Base-by-base conservation (phyloP, 2,113 vertebrate species). In the Sakesphorus luctuosus region DNA sequence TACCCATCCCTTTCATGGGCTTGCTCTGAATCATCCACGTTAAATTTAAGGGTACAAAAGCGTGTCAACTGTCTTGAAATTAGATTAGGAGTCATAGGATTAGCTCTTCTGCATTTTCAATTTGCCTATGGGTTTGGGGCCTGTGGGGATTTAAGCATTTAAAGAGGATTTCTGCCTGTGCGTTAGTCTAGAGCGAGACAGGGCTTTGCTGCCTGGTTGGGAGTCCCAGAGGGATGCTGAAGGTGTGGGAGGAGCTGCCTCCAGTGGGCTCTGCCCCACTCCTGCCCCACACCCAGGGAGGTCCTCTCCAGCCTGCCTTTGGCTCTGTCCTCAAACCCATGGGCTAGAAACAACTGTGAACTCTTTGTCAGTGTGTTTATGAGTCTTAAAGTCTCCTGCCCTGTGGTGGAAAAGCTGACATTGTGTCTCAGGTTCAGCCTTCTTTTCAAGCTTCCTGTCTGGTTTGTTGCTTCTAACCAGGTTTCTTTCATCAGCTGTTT, bases 101-200 rank as follows among this genome's bases (percentile, higher is more conserved):
- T 92, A 91, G 69, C 58, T 94, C 56, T 38, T 89, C 20, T 35
- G 56, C 62, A 28, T 87, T 94, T 95, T 68, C 47, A 71, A 0
- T 52, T 61, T 56, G 61, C 40, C 69, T 72, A 8, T 47, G 63
- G 59, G n/a, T 43, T 82, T 82, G 9, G 20, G 29, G 49, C 82
- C 74, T 10, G 58, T 18, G 68, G 86, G 85, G 80, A 46, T 69
- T 77, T 31, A 17, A 43, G 73, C 55, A 33, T 53, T 26, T 61
- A 19, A 72, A 18, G 36, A n/a, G 69, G 50, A 33, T 65, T 83
- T 91, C n/a, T 94, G 72, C 40, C 63, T 3, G 16, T 26, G 75
- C 0, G 0, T 38, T 46, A 61, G 59, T 72, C 8, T 17, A 6
- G 55, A 10, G 13, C 0, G 1, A 28, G n/a, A 59, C 59, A n/a